Percentiles rank a stretch among this genome's conserved stretches.
These are phyloP conservation scores for Pseudocheirus occidentalis DNA, from an alignment of 2,797 vertebrate genomes.

Conservation along the genomic window DNA sequence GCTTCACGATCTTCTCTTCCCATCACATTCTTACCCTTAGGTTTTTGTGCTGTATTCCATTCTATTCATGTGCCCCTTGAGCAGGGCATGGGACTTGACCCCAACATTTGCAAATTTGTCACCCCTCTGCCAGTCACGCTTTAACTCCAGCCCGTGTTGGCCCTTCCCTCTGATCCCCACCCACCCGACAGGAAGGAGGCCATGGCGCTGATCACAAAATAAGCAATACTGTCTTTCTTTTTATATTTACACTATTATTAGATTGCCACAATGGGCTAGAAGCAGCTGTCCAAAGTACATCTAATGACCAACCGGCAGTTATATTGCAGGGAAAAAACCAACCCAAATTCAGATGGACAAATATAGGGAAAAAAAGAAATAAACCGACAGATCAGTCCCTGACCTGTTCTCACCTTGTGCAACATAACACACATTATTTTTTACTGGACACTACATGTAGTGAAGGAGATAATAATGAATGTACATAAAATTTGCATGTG, in stretches of 20 bases:
- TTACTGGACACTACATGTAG: background rate
- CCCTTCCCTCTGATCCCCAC: background rate
- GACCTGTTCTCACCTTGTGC: background rate
- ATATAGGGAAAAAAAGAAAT: background rate
- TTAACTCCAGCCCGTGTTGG: background rate
- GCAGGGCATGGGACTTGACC: background rate
- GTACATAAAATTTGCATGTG: background rate
- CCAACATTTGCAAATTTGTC: background rate
- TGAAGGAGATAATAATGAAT: background rate
- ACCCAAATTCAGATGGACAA: background rate
- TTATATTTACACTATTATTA: conserved; percentile 29
- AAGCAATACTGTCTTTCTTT: conserved; percentile 28
- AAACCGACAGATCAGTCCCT: background rate
- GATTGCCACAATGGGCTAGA: background rate
- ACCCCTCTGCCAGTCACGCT: background rate
- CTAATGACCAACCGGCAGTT: background rate
- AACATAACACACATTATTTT: background rate
- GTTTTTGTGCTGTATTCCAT: background rate
- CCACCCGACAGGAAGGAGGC: background rate
- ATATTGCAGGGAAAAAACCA: background rate
- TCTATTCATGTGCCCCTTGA: background rate
- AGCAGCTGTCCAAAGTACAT: conserved; percentile 10
- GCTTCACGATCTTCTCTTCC: background rate
- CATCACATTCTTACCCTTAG: background rate
- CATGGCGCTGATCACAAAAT: background rate